Evolutionary conservation across 2,888 invertebrate genomes (phyloP), one percentile per base, ranked within the genome.

Genomic region (Hermaeophaga mercurialis): DNA sequence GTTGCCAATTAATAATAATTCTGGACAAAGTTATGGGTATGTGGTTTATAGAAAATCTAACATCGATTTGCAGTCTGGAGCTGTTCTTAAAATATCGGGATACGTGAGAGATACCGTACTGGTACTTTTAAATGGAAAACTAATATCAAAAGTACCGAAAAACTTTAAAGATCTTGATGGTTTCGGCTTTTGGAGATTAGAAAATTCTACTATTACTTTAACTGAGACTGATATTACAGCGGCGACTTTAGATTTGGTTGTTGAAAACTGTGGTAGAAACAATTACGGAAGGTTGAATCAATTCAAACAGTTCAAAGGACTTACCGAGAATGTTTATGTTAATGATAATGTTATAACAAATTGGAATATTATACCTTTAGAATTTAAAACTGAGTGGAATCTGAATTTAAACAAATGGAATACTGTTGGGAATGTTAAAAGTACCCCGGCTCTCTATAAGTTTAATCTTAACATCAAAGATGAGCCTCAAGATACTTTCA

Each of bases 211-310:
- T 18, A 60, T 76, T 15, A 60, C 58, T n/a, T 43, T 66, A 9
- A 59, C 56, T 8, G 46, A 58, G 56, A 36, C 59, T 7, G 50
- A 57, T 14, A 43, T 64, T 12, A 60, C 63, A n/a, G 67, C 71
- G 2, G 72, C 72, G 1, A 75, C 73, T 36, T 47, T 82, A 12
- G 77, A 79, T 54, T 58, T 82, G 5, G 64, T 85, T 1, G 78
- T 81, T 1, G 94, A 94, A 78, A 93, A 90, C 74, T 90, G 89
- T 79, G 94, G 94, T 6, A 83, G 93, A 48, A 84, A 90, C 28
- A 91, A 91, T 74, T 74, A 66, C 61, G 76, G 75, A 70, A 79
- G 6, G 54, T 63, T 72, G 15, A 61, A 67, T 17, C 71, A 83
- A 36, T 81, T 83, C 44, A 60, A 59, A 44, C 73, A 75, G 47